These are phyloP conservation scores for Sinocyclocheilus anophthalmus DNA, from an alignment of 2,113 vertebrate genomes.

Conservation along the genomic window DNA sequence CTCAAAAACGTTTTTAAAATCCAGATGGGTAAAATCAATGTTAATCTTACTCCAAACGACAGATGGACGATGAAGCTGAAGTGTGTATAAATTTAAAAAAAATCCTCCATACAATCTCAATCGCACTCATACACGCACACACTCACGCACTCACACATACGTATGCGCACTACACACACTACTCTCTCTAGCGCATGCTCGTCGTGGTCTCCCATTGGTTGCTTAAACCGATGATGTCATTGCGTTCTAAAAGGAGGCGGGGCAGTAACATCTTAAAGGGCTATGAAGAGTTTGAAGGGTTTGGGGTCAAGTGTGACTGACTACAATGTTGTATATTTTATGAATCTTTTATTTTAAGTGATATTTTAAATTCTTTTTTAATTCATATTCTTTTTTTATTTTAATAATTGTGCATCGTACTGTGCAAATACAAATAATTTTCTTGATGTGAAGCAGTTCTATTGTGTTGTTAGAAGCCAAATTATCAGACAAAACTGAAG, in stretches of 20 bases:
- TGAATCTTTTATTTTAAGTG: too few species aligned
- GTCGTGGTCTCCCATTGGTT: conserved; percentile 68
- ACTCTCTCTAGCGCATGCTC: conserved; percentile 53
- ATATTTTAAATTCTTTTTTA: too few species aligned
- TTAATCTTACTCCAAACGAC: conserved; percentile 16
- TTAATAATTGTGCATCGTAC: too few species aligned
- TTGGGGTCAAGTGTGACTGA: not conserved
- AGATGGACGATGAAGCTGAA: conserved; percentile 9
- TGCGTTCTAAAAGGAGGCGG: conserved; percentile 51
- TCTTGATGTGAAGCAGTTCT: too few species aligned
- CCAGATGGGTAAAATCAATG: conserved; percentile 13
- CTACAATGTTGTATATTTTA: too few species aligned
- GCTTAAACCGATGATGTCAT: conserved; percentile 60
- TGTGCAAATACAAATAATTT: too few species aligned
- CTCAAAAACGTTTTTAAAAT: conserved; percentile 4
- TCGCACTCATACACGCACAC: conserved; percentile 55
- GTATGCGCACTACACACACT: conserved; percentile 42
- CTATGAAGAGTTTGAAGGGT: not conserved
- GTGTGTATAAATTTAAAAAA: not conserved
- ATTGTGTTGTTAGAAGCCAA: too few species aligned
- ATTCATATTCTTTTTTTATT: too few species aligned
- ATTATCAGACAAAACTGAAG: too few species aligned
- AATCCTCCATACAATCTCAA: not conserved
- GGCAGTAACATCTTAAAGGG: conserved; percentile 67
- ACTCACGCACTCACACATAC: conserved; percentile 57